Conservation (phyloP, 64 coral and sea anemone genomes). For the Porites lutea region DNA sequence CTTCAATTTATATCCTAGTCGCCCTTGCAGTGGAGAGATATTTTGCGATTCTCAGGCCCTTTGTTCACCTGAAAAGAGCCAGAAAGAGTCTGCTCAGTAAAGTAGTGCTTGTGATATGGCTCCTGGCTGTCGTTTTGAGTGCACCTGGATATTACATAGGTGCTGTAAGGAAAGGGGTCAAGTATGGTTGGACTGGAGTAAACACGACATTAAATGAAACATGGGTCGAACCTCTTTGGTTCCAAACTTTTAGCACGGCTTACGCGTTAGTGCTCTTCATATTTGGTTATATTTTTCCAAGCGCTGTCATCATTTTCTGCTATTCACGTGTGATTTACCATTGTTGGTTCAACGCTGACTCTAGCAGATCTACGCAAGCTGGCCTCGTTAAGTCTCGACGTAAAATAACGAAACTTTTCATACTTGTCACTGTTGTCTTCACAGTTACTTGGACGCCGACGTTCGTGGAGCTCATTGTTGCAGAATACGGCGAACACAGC, state of each 20-base stretch:
- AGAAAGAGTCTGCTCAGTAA: not conserved
- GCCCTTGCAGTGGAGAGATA: slow-evolving; percentile 62
- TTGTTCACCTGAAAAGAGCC: slow-evolving; percentile 37
- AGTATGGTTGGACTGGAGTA: not conserved
- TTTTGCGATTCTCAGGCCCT: slow-evolving; percentile 59
- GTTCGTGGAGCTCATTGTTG: not conserved
- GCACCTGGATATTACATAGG: not conserved
- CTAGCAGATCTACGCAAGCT: slow-evolving; percentile 10
- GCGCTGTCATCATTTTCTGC: not conserved
- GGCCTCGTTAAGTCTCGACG: slow-evolving; percentile 31
- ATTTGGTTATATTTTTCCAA: slow-evolving; percentile 22
- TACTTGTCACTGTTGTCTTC: slow-evolving; percentile 33
- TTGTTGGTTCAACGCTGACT: slow-evolving; percentile 22
- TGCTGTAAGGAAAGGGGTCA: no score
- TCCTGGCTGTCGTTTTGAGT: not conserved
- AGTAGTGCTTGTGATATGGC: not conserved
- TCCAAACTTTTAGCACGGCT: not conserved
- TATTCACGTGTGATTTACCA: slow-evolving; percentile 45
- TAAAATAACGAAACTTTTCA: slow-evolving; percentile 63
- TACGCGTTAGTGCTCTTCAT: not conserved
- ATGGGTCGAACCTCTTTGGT: not conserved
- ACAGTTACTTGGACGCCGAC: slow-evolving; percentile 43
- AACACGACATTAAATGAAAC: not conserved
- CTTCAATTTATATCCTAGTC: slow-evolving; percentile 18
- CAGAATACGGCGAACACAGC: not conserved